Evolutionary conservation across 2,797 vertebrate genomes (phyloP), one percentile per base, ranked within the genome.

Genomic region (Rhynchonycteris naso): DNA sequence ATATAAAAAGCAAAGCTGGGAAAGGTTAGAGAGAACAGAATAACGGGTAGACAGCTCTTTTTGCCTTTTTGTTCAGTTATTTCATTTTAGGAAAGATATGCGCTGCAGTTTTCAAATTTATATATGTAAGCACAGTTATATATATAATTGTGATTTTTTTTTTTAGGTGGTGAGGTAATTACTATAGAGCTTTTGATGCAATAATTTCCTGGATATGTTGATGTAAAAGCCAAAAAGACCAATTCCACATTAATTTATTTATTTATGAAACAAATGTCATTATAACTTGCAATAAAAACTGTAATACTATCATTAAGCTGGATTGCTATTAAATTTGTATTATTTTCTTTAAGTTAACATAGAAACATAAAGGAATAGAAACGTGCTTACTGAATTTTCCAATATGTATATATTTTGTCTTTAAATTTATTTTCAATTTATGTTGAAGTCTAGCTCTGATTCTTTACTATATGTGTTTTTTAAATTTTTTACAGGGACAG

Each of bases 281-380:
- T 97, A 91, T 35, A 97, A 96, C 86, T 97, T 95, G 95, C 96
- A 97, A 75, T 90, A 33, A 91, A 68, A 90, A 35, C 93, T 96
- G 58, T 7, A 54, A 59, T 24, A 6, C 19, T 52, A 68, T 22
- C 87, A 91, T 63, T 33, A 88, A 33, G 81, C 89, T 96, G 94
- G 24, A 54, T 95, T 91, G 78, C 69, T 97, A 5, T 96, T 98
- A 93, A 91, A 95, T 95, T 95, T 65, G 74, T 91, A 33, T 97
- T 84, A 97, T 93, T 65, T 88, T 81, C 18, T 16, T 90, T 61
- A 83, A 71, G 63, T 80, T 95, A 85, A 33, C 33, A 35, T 28
- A 78, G 9, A 68, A 75, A 11, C 28, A 56, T 74, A 79, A 21
- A 63, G 28, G 50, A 68, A 50, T 5, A 68, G 58, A 30, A 84